A percentile compares a stretch with the other conserved stretches of the same genome.
Conservation (phyloP, 2,888 invertebrate species). For the Ashinkailepas kermadecensis region DNA sequence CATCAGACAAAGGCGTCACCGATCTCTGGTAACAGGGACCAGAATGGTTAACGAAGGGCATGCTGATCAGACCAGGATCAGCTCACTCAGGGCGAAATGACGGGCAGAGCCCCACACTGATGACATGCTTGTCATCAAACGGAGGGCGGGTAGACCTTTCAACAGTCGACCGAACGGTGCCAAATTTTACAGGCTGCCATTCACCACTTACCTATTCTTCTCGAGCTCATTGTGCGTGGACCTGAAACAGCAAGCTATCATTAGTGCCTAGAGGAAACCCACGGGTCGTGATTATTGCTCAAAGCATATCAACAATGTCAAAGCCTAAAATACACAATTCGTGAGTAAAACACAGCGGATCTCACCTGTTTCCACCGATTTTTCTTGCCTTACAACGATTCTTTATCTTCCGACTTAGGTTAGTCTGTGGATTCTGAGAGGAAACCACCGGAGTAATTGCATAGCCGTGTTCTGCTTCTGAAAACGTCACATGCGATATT, state of each 20-base stretch:
- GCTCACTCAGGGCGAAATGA: background rate
- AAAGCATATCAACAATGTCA: too few species aligned
- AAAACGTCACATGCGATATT: background rate
- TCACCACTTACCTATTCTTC: conserved; percentile 4
- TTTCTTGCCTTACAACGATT: background rate
- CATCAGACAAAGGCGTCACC: too few species aligned
- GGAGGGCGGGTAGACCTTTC: too few species aligned
- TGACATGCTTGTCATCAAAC: background rate
- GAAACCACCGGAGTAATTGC: background rate
- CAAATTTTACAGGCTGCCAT: too few species aligned
- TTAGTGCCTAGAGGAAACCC: background rate
- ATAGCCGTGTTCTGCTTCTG: conserved; percentile 10
- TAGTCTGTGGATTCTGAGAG: background rate
- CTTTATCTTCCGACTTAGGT: background rate
- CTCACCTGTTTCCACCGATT: background rate
- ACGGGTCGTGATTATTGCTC: too few species aligned
- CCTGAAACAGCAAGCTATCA: background rate
- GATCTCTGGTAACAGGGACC: background rate
- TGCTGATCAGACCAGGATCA: background rate
- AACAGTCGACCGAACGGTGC: background rate
- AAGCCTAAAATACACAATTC: too few species aligned
- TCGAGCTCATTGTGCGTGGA: conserved; percentile 10
- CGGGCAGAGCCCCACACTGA: background rate
- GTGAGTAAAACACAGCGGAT: too few species aligned
- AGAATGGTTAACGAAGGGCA: background rate